A percentile compares a stretch with the other conserved stretches of the same genome.
Evolutionary conservation across 2,888 invertebrate species (phyloP).

Genomic region (Rhingia rostrata): DNA sequence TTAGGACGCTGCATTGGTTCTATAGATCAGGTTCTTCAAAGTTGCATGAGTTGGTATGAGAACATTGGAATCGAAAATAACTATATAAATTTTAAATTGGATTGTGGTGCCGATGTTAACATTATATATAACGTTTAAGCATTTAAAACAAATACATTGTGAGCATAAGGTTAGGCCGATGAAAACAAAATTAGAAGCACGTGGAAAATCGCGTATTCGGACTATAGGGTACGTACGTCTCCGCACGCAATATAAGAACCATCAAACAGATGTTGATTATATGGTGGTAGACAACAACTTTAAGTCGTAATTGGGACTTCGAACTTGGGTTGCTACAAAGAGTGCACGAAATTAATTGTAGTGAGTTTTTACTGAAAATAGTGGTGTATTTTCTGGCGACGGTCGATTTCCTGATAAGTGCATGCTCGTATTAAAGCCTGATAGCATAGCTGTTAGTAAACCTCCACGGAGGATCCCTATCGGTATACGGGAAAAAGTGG

Average conservation of each 20-base stretch:
- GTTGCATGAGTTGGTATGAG: constrained; percentile 26
- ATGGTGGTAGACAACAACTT: constrained; percentile 30
- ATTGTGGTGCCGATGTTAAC: constrained; percentile 31
- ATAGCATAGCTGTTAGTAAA: constrained; percentile 37
- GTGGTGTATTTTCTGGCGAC: constrained; percentile 33
- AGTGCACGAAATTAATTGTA: constrained; percentile 34
- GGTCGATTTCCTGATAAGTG: constrained; percentile 49
- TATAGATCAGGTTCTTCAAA: constrained; percentile 32
- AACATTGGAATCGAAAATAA: constrained; percentile 19
- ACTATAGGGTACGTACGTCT: constrained; percentile 25
- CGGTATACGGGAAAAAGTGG: constrained; percentile 23
- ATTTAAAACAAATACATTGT: constrained; percentile 7
- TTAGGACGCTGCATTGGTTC: constrained; percentile 24
- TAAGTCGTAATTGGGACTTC: constrained; percentile 39
- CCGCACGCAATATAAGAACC: constrained; percentile 34
- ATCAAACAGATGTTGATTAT: constrained; percentile 18
- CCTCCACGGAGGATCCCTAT: constrained; percentile 45
- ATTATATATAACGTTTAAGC: constrained; percentile 7
- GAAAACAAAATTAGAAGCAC: constrained; percentile 30
- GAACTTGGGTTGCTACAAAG: constrained; percentile 25
- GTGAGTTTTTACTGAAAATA: constrained; percentile 24
- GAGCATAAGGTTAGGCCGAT: constrained; percentile 8
- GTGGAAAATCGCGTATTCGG: constrained; percentile 31
- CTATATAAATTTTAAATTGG: constrained; percentile 35
- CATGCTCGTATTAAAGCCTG: constrained; percentile 30